Conservation (phyloP, 2,888 invertebrate species). For the Chrysomela aeneicollis region DNA sequence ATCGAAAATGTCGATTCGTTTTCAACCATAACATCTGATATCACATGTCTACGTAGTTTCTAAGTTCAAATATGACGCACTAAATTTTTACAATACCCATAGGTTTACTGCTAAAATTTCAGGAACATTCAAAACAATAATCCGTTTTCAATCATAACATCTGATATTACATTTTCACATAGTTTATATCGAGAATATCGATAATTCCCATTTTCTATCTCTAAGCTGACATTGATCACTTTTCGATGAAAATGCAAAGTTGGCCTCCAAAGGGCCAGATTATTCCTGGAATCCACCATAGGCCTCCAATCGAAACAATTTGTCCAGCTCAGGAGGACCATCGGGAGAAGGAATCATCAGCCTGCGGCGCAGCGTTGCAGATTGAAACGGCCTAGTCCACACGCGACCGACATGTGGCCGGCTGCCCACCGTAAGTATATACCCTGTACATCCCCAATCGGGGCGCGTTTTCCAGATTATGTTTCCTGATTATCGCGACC, state of each 20-base stretch:
- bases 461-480: slow-evolving; percentile 31
- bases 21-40: no score
- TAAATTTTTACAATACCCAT: no score
- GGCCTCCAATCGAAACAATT: background rate
- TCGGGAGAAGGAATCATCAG: slow-evolving; percentile 43
- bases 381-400: slow-evolving; percentile 50
- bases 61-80: no score
- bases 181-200: no score
- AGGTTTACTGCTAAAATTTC: no score
- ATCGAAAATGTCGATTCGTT: no score
- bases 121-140: no score
- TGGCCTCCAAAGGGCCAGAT: background rate
- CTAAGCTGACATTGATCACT: no score
- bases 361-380: slow-evolving; percentile 14
- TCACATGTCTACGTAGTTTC: no score
- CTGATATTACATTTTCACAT: no score
- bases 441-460: slow-evolving; percentile 22
- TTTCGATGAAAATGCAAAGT: background rate
- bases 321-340: slow-evolving; percentile 22
- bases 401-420: slow-evolving; percentile 59
- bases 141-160: no score
- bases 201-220: no score
- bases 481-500: slow-evolving; percentile 27
- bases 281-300: background rate
- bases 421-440: slow-evolving; percentile 27